phyloP scores from a whole-genome alignment of 2,113 vertebrate genomes.

The Calidris pugnax region DNA sequence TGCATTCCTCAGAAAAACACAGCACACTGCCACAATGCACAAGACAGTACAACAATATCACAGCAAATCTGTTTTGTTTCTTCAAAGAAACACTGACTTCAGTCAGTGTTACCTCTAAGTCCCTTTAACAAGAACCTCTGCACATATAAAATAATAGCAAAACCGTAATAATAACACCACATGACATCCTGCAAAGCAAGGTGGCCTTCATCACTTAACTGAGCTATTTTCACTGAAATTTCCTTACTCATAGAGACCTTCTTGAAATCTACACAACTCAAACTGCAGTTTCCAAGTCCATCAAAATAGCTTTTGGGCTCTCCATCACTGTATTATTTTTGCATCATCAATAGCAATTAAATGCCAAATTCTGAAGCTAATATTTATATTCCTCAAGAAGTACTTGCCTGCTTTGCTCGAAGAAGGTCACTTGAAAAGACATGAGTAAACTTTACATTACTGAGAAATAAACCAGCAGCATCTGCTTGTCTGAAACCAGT shows the following conservation, averaged over 20 bases:
- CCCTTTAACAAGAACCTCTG: not conserved
- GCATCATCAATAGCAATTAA: not conserved
- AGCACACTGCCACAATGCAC: not conserved
- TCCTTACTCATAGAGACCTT: not conserved
- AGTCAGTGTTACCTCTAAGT: not conserved
- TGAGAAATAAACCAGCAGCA: conserved; percentile 85
- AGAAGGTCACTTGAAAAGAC: conserved; percentile 88
- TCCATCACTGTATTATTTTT: not conserved
- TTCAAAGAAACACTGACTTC: not conserved
- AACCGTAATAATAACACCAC: not conserved
- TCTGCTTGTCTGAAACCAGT: conserved; percentile 85
- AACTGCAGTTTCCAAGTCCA: not conserved
- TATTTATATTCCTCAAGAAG: not conserved
- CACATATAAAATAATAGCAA: not conserved
- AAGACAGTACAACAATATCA: not conserved
- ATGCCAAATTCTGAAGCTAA: not conserved
- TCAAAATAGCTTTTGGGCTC: not conserved
- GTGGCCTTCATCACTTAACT: not conserved
- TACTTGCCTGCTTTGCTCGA: conserved; percentile 86
- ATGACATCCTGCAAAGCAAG: not conserved
- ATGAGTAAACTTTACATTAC: conserved; percentile 82
- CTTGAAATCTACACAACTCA: not conserved
- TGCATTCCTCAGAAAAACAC: not conserved
- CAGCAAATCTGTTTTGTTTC: not conserved
- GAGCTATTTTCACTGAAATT: not conserved